Conservation (phyloP, 2,113 vertebrate genomes). For the Callorhinus ursinus region DNA sequence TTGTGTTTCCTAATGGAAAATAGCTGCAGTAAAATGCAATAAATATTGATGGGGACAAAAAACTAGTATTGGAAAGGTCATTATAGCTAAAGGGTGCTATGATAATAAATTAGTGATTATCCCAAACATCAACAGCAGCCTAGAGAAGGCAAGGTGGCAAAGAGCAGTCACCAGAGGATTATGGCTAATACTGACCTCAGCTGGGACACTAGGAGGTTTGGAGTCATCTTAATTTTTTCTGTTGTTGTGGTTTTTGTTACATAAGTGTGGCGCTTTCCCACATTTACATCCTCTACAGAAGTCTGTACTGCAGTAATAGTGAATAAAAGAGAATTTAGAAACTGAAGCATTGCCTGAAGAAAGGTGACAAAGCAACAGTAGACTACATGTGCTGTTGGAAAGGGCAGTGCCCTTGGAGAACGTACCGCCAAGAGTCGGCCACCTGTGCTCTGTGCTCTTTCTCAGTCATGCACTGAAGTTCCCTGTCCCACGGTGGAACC, state of each 20-base stretch:
- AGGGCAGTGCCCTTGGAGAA: neutral
- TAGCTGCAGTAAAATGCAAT: conserved; percentile 79
- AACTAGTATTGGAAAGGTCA: conserved; percentile 78
- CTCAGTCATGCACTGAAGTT: neutral
- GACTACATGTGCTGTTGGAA: neutral
- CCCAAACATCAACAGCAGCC: conserved; percentile 66
- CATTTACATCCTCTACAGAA: neutral
- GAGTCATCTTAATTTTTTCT: neutral
- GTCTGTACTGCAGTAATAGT: neutral
- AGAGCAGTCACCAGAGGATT: neutral
- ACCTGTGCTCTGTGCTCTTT: neutral
- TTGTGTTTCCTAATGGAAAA: conserved; percentile 82
- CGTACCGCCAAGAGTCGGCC: neutral
- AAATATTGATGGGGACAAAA: conserved; percentile 75
- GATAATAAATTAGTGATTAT: conserved; percentile 68
- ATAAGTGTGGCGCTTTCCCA: neutral
- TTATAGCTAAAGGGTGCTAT: conserved; percentile 65
- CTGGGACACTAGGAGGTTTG: neutral
- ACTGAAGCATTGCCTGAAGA: neutral
- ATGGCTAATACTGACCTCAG: neutral
- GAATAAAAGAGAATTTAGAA: neutral
- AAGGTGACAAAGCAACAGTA: neutral
- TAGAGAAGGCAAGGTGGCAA: conserved; percentile 9
- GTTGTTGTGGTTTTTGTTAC: neutral
- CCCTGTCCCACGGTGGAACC: neutral